Evolutionary conservation across 2,113 vertebrate species (phyloP), one percentile per base, ranked within the genome.

Genomic region (Neolamprologus cancellatus): DNA sequence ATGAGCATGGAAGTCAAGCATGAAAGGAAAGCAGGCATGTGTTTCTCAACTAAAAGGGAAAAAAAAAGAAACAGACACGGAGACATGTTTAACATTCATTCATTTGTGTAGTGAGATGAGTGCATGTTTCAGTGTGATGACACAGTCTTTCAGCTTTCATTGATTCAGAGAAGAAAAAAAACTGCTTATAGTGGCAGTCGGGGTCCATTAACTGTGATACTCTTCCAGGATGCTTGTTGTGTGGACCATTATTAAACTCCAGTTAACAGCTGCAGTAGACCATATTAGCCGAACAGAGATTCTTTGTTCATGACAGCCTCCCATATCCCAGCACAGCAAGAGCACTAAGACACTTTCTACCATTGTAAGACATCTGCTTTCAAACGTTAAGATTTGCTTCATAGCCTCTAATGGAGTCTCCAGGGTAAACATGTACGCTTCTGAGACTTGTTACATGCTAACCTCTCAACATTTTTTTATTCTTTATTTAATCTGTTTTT

Each of bases 161-260:
- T 90, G 92, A 91, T 88, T 94, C 83, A 84, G 20, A 48, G 61
- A 28, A 46, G 23, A 66, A 59, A 84, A 84, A 78, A 84, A 91
- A 85, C 78, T 93, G 91, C 92, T 92, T 78, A 82, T 88, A 78
- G 71, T 90, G 85, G 84, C 90, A 87, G 92, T 92, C n/a, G 41
- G 84, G 91, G 76, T 93, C 87, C 90, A 94, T 95, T 92, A 93
- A 94, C 91, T 83, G 87, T 64, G 76, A 84, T 81, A 83, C 79
- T 90, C 79, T 84, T 91, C 86, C 83, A 69, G 91, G 90, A 89
- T 91, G 92, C 90, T 91, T 36, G 79, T 93, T 90, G 86, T 86
- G 88, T 81, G 88, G 92, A 90, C 92, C 88, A 87, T 89, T 93
- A 93, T 95, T 93, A 94, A 92, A 94, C 86, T 89, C 88, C 92